Evolutionary conservation across 2,113 vertebrate genomes (phyloP), one percentile per base, ranked within the genome.

Genomic region (Chaetops frenatus): DNA sequence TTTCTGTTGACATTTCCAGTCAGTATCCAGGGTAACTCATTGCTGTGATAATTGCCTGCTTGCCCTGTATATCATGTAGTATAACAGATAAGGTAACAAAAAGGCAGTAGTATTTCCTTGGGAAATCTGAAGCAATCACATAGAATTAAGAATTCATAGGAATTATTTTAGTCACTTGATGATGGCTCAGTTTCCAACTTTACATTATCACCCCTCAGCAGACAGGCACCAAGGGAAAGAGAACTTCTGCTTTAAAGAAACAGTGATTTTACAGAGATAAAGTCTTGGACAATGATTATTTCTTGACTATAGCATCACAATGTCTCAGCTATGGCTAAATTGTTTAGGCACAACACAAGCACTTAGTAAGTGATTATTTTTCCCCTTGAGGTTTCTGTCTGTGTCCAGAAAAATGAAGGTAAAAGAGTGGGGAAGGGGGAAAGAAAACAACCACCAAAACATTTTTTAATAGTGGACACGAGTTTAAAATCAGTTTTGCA

Each of bases 1-100:
- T 87, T 95, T 88, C 92, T 92, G 84, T 95, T 93, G 88, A 54
- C 71, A 70, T 90, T 96, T 95, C 88, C 58, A 74, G 78, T 71
- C 53, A 76, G 77, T 79, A 95, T 60, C 64, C 83, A 79, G 86
- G 72, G 62, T 73, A 87, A 88, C 62, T 95, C 71, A 82, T 62
- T 80, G 67, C 64, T 13, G 27, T 66, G 51, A 50, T 88, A 82
- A 85, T 87, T 96, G 86, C 62, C 85, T 70, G 24, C 67, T 82
- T 94, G 71, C 66, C 47, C 54, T 80, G 64, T 73, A 2, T 87
- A 77, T 93, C 67, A 73, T 67, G 64, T 64, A 73, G 71, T 53
- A 5, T 50, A 77, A 54, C 48, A 80, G 74, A 74, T 67, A 73
- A 95, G 62, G 74, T 38, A 83, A 81, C 7, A 22, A 87, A 91